Evolutionary conservation across 1,140 invertebrate species (phyloP).

Genomic region (Sarcophaga peregrina): DNA sequence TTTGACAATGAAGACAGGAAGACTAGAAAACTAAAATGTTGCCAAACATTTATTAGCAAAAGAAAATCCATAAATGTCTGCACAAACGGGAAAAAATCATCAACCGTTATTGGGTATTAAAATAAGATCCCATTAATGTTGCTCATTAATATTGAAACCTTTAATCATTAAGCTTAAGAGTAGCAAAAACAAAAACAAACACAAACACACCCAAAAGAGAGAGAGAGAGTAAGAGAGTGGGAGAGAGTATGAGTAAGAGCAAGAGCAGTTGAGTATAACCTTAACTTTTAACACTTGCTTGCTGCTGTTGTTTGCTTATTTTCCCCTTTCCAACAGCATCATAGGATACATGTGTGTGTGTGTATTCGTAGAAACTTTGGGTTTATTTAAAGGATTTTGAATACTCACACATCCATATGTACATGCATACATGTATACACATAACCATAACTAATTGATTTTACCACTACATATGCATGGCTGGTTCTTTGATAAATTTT

Average conservation of each 20-base stretch:
- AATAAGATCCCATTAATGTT: no score
- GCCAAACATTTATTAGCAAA: no score
- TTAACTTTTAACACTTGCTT: background rate
- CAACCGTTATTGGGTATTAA: no score
- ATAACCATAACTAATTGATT: conserved; percentile 57
- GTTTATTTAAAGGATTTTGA: conserved; percentile 4
- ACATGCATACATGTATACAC: conserved; percentile 44
- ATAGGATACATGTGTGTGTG: background rate
- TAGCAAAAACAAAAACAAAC: no score
- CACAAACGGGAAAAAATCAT: no score
- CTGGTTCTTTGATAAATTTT: conserved; percentile 56
- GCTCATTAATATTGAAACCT: no score
- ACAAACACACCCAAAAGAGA: background rate
- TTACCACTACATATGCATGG: conserved; percentile 56
- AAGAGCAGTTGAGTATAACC: background rate
- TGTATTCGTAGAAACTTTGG: background rate
- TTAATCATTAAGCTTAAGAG: no score
- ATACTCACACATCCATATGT: background rate
- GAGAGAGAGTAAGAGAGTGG: background rate
- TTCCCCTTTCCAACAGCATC: no score
- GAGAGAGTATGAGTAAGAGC: background rate
- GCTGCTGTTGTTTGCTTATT: background rate
- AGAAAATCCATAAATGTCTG: no score
- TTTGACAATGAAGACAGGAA: no score
- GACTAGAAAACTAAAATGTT: no score